Base-by-base conservation (phyloP, 2,888 invertebrate species). In the Euclidia mi region DNA sequence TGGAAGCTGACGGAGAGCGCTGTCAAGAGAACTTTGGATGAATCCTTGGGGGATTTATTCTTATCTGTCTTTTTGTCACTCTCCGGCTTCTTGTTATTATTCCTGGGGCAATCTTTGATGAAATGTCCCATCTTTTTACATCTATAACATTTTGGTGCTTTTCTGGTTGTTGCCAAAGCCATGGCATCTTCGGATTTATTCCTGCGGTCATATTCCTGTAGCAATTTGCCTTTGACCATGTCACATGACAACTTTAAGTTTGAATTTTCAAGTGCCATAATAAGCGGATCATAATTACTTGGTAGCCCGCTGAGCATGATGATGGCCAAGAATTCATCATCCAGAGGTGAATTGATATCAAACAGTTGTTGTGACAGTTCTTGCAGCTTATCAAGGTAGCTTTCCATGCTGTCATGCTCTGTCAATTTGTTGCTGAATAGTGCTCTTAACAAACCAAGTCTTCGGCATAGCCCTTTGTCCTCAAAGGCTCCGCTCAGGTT, bases 111-210 rank as follows among this genome's bases (percentile, higher is more conserved):
- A 9, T 43, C 41, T 14, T 34, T 52, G 0, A 28, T 58, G 0
- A 43, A 12, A 20, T 56, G 56, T 3, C 56, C 44, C 0, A 11
- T 0, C 10, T 45, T 44, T 12, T 49, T 52, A 18, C 53, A 58
- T 25, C 28, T 43, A 10, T 40, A 53, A 18, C 58, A 52, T 32
- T 3, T 41, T 48, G 18, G 40, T 17, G 9, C 7, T 20, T 47
- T 51, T 32, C 41, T 9, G 2, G 11, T 34, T 12, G 32, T 18
- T 6, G 12, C 34, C 9, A 52, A 40, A 0, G 52, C 52, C 6
- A 15, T 14, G 2, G 15, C 34, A n/a, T 14, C 11, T 3, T 34
- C 52, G 2, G 7, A 14, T 2, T 41, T 40, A 20, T 38, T 12
- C 10, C 28, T 11, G 3, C 45, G 25, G 1, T n/a, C 4, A 11